Evolutionary conservation across 2,797 vertebrate species (phyloP).

Genomic region (Poecilia velifera): DNA sequence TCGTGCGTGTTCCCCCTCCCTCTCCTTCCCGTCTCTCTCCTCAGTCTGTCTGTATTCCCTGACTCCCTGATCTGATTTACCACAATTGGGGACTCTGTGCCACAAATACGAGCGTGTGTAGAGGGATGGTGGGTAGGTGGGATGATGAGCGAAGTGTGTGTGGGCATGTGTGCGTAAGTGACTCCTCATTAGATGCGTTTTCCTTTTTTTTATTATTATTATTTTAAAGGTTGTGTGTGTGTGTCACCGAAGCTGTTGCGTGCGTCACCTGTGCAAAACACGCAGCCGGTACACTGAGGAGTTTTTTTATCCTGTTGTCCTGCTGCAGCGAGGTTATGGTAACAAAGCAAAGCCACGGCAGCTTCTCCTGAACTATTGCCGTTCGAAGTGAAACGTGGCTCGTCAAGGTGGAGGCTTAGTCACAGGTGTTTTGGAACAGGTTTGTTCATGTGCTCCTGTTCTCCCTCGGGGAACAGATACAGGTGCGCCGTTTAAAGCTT

Average conservation of each 20-base stretch:
- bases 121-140: constrained; percentile 45
- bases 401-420: constrained; percentile 53
- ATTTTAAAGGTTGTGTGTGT: constrained; percentile 66
- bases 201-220: too few species aligned
- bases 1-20: background rate
- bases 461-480: constrained; percentile 35
- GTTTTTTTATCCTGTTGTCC: constrained; percentile 33
- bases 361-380: constrained; percentile 19
- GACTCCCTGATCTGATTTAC: constrained; percentile 74
- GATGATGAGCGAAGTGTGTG: constrained; percentile 58
- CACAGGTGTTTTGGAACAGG: constrained; percentile 72
- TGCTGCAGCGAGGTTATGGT: constrained; percentile 39
- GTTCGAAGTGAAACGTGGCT: constrained; percentile 51
- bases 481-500: constrained; percentile 41
- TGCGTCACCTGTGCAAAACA: constrained; percentile 52
- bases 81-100: constrained; percentile 50
- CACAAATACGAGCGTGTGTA: constrained; percentile 32
- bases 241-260: constrained; percentile 68
- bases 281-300: constrained; percentile 2
- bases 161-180: constrained; percentile 69
- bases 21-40: constrained; percentile 14
- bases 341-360: constrained; percentile 28
- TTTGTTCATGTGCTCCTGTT: constrained; percentile 52
- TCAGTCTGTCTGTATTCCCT: constrained; percentile 47
- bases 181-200: constrained; percentile 64